Evolutionary conservation across 2,888 invertebrate species (phyloP).

Genomic region (Hedychridium roseum): DNA sequence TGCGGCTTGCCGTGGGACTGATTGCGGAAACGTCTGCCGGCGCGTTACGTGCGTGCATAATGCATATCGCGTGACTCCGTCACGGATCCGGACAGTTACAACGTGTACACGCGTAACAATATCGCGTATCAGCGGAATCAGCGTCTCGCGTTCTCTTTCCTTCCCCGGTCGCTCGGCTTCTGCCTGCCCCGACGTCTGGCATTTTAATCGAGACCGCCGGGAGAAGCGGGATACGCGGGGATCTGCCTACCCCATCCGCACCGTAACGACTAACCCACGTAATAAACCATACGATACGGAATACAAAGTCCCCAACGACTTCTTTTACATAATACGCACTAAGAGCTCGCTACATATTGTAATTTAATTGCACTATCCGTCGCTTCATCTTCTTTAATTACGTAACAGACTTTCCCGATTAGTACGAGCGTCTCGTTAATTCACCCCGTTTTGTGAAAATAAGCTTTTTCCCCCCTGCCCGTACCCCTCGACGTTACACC

Average conservation of each 20-base stretch:
- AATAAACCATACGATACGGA: conserved; percentile 18
- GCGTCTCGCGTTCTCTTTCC: conserved; percentile 12
- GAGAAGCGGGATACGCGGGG: conserved; percentile 26
- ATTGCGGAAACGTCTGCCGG: conserved; percentile 42
- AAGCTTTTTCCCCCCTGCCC: no score
- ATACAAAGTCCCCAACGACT: no score
- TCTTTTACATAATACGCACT: no score
- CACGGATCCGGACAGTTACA: conserved; percentile 47
- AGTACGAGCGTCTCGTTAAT: conserved; percentile 8
- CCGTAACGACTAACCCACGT: conserved; percentile 26
- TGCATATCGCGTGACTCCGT: conserved; percentile 47
- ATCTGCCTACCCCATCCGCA: conserved; percentile 15
- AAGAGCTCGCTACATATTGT: conserved; percentile 17
- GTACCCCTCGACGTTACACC: no score
- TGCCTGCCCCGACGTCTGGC: conserved; percentile 28
- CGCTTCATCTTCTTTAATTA: conserved; percentile 18
- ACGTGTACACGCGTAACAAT: conserved; percentile 47
- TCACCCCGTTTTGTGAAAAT: no score
- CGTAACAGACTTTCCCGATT: no score
- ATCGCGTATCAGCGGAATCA: conserved; percentile 40
- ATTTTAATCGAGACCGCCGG: conserved; percentile 39
- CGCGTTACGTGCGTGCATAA: conserved; percentile 44
- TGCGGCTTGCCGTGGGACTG: conserved; percentile 38
- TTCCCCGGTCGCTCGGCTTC: neutral
- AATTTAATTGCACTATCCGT: conserved; percentile 18